Evolutionary conservation across 2,113 vertebrate species (phyloP).

Genomic region (Albula glossodonta): DNA sequence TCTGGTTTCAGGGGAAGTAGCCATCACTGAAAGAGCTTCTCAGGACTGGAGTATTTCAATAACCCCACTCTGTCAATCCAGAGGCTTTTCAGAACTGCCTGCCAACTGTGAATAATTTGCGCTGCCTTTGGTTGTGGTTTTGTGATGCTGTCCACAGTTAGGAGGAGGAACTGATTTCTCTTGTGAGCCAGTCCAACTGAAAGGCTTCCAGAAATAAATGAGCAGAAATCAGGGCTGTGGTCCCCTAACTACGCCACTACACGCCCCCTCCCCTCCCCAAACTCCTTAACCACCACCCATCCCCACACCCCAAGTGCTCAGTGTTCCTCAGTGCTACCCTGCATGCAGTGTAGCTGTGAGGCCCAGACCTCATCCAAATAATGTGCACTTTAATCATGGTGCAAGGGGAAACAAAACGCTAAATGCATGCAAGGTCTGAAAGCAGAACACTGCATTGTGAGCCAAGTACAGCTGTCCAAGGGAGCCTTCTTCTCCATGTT

Average conservation of each 20-base stretch:
- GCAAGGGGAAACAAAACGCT: conserved; percentile 10
- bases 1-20: conserved; percentile 8
- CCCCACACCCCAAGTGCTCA: background rate
- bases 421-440: background rate
- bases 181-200: conserved; percentile 13
- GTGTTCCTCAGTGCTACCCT: background rate
- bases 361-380: background rate
- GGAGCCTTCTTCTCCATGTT: conserved; percentile 39
- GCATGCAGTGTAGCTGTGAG: background rate
- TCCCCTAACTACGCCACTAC: background rate
- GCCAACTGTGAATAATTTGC: conserved; percentile 27
- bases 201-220: conserved; percentile 30
- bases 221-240: conserved; percentile 21
- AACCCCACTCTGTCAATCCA: background rate
- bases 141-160: conserved; percentile 28
- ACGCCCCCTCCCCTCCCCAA: background rate
- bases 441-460: conserved; percentile 59
- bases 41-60: background rate
- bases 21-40: background rate
- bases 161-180: conserved; percentile 1
- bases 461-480: conserved; percentile 56
- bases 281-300: background rate
- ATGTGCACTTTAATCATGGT: conserved; percentile 12
- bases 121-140: conserved; percentile 16
- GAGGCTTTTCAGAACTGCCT: conserved; percentile 22